A percentile compares a stretch with the other conserved stretches of the same genome.
These are phyloP conservation scores for Tragelaphus buxtoni DNA, from an alignment of 2,113 vertebrate species.

Conservation along the genomic window DNA sequence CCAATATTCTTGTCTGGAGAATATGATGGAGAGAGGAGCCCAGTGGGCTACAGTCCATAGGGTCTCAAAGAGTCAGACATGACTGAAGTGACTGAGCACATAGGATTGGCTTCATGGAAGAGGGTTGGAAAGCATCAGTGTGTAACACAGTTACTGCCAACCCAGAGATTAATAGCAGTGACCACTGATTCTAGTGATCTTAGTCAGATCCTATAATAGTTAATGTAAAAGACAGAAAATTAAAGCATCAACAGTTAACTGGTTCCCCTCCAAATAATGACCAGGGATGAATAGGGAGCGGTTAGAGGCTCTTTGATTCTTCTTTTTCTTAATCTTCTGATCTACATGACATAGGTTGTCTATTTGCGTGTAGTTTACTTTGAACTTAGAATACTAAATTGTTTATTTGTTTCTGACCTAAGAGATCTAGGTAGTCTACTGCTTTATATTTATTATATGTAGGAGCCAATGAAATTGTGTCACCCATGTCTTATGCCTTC, in stretches of 20 bases:
- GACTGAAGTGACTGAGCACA: background rate
- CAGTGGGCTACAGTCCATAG: background rate
- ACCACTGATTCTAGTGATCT: background rate
- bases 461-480: background rate
- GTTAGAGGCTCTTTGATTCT: background rate
- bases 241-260: background rate
- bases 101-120: background rate
- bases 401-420: background rate
- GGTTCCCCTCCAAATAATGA: background rate
- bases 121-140: background rate
- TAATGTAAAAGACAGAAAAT: background rate
- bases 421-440: background rate
- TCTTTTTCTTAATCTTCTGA: background rate
- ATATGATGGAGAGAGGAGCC: background rate
- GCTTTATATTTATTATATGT: background rate
- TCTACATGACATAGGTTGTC: background rate
- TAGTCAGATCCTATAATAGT: background rate
- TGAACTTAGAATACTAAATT: background rate
- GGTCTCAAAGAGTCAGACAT: background rate
- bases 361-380: background rate
- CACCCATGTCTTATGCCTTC: rapidly evolving
- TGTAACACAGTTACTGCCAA: background rate
- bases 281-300: background rate
- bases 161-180: background rate
- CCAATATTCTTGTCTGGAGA: background rate